Conservation (phyloP, 2,797 vertebrate species). For the Gobio occitaniae region DNA sequence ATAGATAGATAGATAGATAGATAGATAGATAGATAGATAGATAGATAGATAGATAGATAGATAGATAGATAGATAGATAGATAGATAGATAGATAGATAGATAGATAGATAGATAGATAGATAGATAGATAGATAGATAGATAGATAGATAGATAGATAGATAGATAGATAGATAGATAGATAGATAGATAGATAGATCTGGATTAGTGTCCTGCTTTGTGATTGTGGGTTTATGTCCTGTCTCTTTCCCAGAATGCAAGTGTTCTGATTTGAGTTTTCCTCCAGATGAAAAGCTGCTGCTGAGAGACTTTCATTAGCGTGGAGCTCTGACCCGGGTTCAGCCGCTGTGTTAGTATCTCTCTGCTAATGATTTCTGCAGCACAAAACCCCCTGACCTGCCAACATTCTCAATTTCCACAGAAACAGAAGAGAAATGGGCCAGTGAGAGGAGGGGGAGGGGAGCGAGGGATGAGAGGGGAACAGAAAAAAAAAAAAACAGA, state of each 20-base stretch:
- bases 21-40: not conserved
- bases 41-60: not conserved
- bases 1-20: not conserved
- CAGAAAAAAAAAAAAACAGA: constrained; percentile 73
- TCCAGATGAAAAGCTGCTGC: constrained; percentile 80
- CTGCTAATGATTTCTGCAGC: constrained; percentile 86
- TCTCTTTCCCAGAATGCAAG: constrained; percentile 69
- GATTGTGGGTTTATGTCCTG: constrained; percentile 68
- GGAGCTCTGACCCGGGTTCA: constrained; percentile 75
- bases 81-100: too few relatives aligned
- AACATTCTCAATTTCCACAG: constrained; percentile 80
- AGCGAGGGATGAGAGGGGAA: constrained; percentile 44
- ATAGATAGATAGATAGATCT: not conserved
- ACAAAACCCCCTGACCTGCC: constrained; percentile 81
- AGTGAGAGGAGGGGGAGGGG: constrained; percentile 64
- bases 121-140: not conserved
- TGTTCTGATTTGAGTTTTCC: constrained; percentile 81
- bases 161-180: not conserved
- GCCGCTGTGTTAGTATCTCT: constrained; percentile 83
- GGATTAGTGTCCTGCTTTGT: constrained; percentile 72
- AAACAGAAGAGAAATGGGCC: constrained; percentile 68
- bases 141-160: not conserved
- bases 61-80: too few relatives aligned
- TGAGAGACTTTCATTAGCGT: constrained; percentile 83
- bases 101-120: not conserved